Evolutionary conservation across 2,113 vertebrate species (phyloP), one percentile per base, ranked within the genome.

Genomic region (Dipodomys ordii): DNA sequence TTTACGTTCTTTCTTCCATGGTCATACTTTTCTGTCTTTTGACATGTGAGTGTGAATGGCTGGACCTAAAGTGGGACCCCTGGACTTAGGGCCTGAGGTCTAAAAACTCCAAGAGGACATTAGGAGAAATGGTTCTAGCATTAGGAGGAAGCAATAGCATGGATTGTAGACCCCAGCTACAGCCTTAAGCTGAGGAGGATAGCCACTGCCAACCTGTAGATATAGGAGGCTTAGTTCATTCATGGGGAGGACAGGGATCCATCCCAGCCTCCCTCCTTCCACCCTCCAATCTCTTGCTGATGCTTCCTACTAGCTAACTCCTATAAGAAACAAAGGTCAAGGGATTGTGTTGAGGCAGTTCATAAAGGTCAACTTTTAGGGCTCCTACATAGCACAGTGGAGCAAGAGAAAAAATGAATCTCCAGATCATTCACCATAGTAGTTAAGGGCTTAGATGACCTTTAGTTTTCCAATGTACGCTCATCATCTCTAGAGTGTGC

Each of bases 361-460:
- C 64, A 67, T 20, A 49, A 80, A 69, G 27, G 4, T 49, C 76
- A 88, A 53, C 25, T 76, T 53, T 35, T 32, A 7, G 22, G 35
- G 32, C 19, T 22, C 44, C 11, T 3, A 4, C 1, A 7, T 3
- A 60, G 44, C 80, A 53, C 25, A 8, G 19, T 10, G n/a, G 28
- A 28, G 23, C 22, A 35, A 44, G 22, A 65, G 6, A 23, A 8
- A 91, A 53, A 74, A 35, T 2, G 25, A 57, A 9, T 30, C 73
- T 65, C 30, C 46, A 69, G 53, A 18, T 60, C 57, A 67, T 65
- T 30, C 0, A 2, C 27, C 30, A 2, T 7, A n/a, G 20, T 2
- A 30, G 23, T 0, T 23, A 67, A 79, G 67, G 10, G 71, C 35
- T 60, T 25, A 9, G 22, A 49, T 44, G 53, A 88, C n/a, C 32